Conservation (phyloP, 2,113 vertebrate genomes). For the Triplophysa tibetana region DNA sequence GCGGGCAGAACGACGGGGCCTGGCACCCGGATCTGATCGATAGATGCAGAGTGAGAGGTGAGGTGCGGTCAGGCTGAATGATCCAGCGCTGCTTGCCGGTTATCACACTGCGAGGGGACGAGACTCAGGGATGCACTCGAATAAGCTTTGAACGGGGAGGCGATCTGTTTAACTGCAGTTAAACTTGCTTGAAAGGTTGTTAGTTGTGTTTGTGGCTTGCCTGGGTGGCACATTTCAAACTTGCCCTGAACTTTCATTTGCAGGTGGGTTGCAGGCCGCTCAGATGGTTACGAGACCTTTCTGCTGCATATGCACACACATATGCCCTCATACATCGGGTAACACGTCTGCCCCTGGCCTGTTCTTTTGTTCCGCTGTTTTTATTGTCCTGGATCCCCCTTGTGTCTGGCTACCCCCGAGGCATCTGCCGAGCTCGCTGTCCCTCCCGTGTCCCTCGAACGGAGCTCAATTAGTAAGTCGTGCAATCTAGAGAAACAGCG, state of each 20-base stretch:
- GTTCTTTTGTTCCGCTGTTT: conserved; percentile 56
- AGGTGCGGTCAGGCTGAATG: conserved; percentile 28
- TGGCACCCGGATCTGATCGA: conserved; percentile 69
- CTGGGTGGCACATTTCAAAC: no score
- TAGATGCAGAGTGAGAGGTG: conserved; percentile 55
- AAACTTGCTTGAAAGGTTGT: background rate
- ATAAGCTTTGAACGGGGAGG: background rate
- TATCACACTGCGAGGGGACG: conserved; percentile 18
- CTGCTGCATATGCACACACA: conserved; percentile 37
- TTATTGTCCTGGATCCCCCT: conserved; percentile 65
- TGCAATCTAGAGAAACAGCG: conserved; percentile 61
- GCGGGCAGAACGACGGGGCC: conserved; percentile 67
- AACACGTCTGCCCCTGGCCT: conserved; percentile 30
- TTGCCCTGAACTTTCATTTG: no score
- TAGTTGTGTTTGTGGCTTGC: no score
- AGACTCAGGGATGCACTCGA: conserved; percentile 6
- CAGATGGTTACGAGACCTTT: background rate
- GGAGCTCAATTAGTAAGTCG: conserved; percentile 68
- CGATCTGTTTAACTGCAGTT: conserved; percentile 3
- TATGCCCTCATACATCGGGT: conserved; percentile 28
- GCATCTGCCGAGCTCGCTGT: conserved; percentile 70
- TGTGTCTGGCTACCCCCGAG: conserved; percentile 52
- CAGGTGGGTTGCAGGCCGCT: no score
- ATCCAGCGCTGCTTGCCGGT: background rate
- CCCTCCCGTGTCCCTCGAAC: conserved; percentile 62